Evolutionary conservation across 2,113 vertebrate genomes (phyloP), one percentile per base, ranked within the genome.

Genomic region (Ictidomys tridecemlineatus): DNA sequence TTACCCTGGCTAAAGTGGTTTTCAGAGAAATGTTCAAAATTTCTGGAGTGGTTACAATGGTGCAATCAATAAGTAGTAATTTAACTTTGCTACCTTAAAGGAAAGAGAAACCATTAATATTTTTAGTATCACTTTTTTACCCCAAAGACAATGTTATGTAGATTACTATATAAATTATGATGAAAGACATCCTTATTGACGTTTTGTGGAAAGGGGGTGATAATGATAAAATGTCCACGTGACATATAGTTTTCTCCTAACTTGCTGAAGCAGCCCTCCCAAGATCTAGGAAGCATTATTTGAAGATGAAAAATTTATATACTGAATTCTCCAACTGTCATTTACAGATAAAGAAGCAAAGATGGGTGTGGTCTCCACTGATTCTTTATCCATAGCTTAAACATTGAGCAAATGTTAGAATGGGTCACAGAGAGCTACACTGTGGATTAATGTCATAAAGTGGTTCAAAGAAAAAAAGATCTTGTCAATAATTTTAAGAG

Each of bases 391-490:
- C 4, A 9, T 18, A 24, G 22, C 17, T 63, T 26, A 1, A 83
- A 28, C 30, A 92, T 45, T 34, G 18, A 89, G 42, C 3, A 78
- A 30, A 56, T 28, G 12, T 14, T 45, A 87, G 53, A 89, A 82
- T 1, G 13, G 70, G 39, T 95, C 92, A 83, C 16, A 85, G 32
- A 45, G 0, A 73, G 24, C 28, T 77, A 28, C 58, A 26, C 5
- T 61, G 3, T 73, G 32, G 53, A 51, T 2, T 69, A 51, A 69
- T 70, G 4, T 80, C 20, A 39, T 85, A 77, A 74, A 93, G 37
- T 45, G 79, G 34, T 88, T 88, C 74, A 95, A 93, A 95, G 16
- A 51, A 89, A 39, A 65, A 76, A 61, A 70, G 45, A 32, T 78
- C 37, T 74, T 51, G 11, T 45, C 89, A 94, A 61, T 2, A 70